Base-by-base conservation (phyloP, 2,888 invertebrate species). In the Fabriciana adippe region DNA sequence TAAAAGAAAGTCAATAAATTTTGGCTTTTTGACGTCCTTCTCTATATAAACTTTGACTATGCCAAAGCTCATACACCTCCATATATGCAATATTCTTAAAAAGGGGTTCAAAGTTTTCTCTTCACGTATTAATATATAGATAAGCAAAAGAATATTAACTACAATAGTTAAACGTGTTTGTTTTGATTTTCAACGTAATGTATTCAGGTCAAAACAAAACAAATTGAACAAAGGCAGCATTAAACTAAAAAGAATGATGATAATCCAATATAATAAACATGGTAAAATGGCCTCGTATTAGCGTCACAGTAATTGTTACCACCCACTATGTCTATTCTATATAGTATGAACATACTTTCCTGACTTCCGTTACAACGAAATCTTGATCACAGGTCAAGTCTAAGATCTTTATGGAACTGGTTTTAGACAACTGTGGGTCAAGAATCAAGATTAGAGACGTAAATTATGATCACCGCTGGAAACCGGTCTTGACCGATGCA, bases 341-440 rank as follows among this genome's bases (percentile, higher is more conserved):
- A 18, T 18, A 18, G 18, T 18, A 18, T 18, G 18, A 1, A 18
- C 2, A 74, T 74, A 78, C 66, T 47, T 55, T 26, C 16, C 18
- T 48, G 67, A 83, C 81, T 86, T 87, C 83, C 85, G 83, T 73
- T 78, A 76, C 75, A 76, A 73, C 66, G 69, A 80, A 78, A 79
- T 81, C 75, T 79, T 78, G 81, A 83, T 76, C 75, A 76, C 74
- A 76, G 79, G 79, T 81, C 81, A 81, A 78, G 75, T 74, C 78
- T 79, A 79, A 73, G 72, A 74, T 69, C 60, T 67, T 57, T 69
- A 81, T 77, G 80, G 79, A 86, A 87, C 86, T 85, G 82, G 86
- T 83, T 80, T 76, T 69, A 76, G 78, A 82, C 86, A 83, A 80
- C 87, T 90, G 86, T 90, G 88, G 91, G 91, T 91, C 92, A 92